Base-by-base conservation (phyloP, 2,797 vertebrate species). In the Coreius guichenoti region DNA sequence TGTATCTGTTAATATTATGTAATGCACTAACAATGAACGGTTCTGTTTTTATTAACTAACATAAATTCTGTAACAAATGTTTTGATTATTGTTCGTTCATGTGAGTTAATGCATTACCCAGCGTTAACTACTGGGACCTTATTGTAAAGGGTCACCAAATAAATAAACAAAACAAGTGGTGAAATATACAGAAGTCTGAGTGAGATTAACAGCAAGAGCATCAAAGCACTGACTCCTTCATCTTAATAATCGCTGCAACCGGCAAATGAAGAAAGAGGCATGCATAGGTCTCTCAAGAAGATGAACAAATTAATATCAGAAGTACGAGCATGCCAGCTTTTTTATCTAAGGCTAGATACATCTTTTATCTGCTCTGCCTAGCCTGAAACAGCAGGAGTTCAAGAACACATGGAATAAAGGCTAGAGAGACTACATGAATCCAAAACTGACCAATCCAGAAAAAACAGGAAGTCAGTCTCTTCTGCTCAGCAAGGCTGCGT, bases 201-300 rank as follows among this genome's bases (percentile, higher is more conserved):
- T 54, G 76, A 86, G 76, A 89, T 87, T 80, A 83, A 86, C 80
- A 87, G 69, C 54, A 72, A 61, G 5, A 47, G 23, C 54, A 63
- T 45, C 68, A 61, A 47, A 83, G 29, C 29, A 33, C 13, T 1
- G 19, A 33, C 39, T 63, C 26, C 31, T 65, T 65, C 65, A 75
- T 83, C 81, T 83, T 76, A n/a, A 68, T 76, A 76, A 68, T n/a
- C 3, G 23, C 58, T 68, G 31, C 45, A 23, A 43, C 4, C 4
- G 61, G 82, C 61, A 67, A 67, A 83, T 65, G 21, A 83, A 17
- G 17, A 51, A 21, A 76, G 72, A 54, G 12, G 31, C 51, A 47
- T 67, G 45, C 21, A 54, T n/a, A 14, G 58, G 4, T 82, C 23
- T 56, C 81, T 83, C 43, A n/a, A 49, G 17, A 47, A 65, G 29